Conservation (phyloP, 2,113 vertebrate genomes). For the Notiomystis cincta region DNA sequence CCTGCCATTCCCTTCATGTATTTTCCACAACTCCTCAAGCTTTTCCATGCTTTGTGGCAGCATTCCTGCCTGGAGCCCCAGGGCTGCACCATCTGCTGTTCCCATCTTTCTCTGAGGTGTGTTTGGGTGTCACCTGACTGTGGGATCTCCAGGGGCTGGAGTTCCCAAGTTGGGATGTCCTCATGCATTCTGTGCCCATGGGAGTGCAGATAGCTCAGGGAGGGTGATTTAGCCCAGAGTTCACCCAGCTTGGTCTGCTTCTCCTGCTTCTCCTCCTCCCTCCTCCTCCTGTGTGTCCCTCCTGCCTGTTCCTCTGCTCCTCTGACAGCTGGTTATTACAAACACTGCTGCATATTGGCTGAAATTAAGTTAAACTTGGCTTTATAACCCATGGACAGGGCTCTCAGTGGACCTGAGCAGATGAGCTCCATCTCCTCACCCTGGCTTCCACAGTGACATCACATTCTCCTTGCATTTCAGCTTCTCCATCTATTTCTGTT, state of each 20-base stretch:
- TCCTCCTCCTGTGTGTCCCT: not conserved
- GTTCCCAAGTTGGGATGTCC: not conserved
- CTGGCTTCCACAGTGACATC: not conserved
- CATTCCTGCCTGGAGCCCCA: not conserved
- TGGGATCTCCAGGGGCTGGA: not conserved
- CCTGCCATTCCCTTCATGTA: rapidly evolving
- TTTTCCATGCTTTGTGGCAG: not conserved
- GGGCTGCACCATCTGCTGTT: not conserved
- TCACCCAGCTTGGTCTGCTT: not conserved
- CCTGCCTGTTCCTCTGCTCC: not conserved
- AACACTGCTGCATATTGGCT: constrained; percentile 44
- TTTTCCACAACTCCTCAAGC: not conserved
- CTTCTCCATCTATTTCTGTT: not conserved
- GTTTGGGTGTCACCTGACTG: not conserved
- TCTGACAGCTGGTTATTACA: constrained; percentile 43
- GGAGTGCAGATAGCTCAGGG: not conserved
- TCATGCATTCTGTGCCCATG: not conserved
- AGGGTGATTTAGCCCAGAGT: not conserved
- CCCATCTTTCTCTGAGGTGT: not conserved
- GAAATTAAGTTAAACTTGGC: constrained; percentile 34
- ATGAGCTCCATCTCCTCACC: not conserved
- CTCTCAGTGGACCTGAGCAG: constrained; percentile 15
- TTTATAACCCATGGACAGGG: constrained; percentile 9
- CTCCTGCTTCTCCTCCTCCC: not conserved
- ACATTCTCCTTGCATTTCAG: not conserved